Base-by-base conservation (phyloP, 30 jellyfish, hydroid and myxozoan genomes). In the Rhopilema esculentum region DNA sequence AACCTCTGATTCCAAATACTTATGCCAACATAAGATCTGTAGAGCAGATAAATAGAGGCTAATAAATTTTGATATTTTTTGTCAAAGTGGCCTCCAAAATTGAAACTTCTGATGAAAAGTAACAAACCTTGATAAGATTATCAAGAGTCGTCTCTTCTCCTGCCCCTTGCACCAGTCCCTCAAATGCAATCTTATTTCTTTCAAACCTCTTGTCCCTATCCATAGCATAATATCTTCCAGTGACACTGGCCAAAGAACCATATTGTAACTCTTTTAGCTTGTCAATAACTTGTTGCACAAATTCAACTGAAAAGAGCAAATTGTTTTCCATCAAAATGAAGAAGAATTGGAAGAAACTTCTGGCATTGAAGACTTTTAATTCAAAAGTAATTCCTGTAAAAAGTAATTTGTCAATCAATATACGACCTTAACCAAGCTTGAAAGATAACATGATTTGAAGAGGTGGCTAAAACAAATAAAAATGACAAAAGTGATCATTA, bases 161-260 rank as follows among this genome's bases (percentile, higher is more conserved):
- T 29, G 40, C 85, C 24, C 98, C 99, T 80, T 91, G 97, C 4
- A 87, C 91, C 19, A 96, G 70, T 6, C 98, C 99, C 87, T 96
- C 99, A 89, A 69, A 96, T 9, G 99, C 99, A 26, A 92, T 88
- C 88, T 96, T 88, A 31, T 67, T 91, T 62, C 99, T 65, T 66
- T 96, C 99, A 78, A 66, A 74, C 78, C 99, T 77, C 90, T 96
- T 96, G 90, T 96, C 99, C 32, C 99, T 77, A 64, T 96, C 99
- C 99, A 96, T 96, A 68, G 99, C 99, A 85, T 96, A 96, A 72
- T 96, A 96, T 48, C 99, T 67, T 0, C 99, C 99, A 66, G 88
- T 90, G 17, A 96, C 85, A 7, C 98, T 69, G 4, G 98, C 97
- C 19, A 96, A 40, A 7, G 91, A 28, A 0, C 99, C 99, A 89